These are phyloP conservation scores for Vulpes ferrilata DNA, from an alignment of 2,113 vertebrate genomes.

Conservation along the genomic window DNA sequence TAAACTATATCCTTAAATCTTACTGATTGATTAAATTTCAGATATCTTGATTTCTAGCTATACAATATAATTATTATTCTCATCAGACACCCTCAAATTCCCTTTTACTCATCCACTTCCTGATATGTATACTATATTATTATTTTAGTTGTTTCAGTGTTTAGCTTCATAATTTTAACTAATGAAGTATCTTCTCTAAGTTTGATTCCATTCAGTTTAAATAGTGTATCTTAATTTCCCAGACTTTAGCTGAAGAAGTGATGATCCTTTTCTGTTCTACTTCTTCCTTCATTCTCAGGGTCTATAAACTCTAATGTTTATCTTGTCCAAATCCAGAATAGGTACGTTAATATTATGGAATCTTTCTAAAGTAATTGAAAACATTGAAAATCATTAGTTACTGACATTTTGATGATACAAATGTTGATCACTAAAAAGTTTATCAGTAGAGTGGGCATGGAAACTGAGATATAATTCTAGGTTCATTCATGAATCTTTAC, in stretches of 20 bases:
- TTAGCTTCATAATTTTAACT: background rate
- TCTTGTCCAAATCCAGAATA: background rate
- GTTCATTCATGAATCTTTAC: background rate
- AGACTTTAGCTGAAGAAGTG: background rate
- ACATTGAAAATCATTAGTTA: background rate
- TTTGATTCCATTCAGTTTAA: background rate
- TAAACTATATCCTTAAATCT: background rate
- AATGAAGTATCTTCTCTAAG: background rate
- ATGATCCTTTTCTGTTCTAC: background rate
- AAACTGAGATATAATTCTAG: background rate
- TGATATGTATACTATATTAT: background rate
- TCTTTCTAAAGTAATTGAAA: slow-evolving; percentile 24
- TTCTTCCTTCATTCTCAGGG: background rate
- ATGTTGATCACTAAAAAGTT: background rate
- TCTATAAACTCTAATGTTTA: background rate
- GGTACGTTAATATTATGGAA: background rate
- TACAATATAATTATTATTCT: background rate
- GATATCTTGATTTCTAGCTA: background rate
- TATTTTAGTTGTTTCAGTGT: background rate
- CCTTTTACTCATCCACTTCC: background rate
- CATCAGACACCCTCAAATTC: background rate
- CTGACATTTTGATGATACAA: background rate
- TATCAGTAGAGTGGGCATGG: background rate
- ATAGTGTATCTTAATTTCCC: background rate
- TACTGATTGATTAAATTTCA: background rate